phyloP scores from a whole-genome alignment of 2,113 vertebrate species.

The Peromyscus leucopus region DNA sequence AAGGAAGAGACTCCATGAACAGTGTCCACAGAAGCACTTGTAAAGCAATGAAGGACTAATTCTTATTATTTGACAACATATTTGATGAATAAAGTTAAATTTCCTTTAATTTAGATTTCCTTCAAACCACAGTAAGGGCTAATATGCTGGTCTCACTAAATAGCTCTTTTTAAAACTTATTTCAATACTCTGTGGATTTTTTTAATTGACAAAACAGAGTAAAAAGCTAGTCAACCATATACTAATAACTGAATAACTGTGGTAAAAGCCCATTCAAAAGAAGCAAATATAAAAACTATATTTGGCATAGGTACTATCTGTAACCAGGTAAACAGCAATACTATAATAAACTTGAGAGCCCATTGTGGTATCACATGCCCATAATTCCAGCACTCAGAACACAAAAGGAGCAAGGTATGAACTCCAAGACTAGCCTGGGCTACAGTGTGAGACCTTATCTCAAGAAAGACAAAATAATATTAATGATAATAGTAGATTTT shows the following conservation, averaged over 20 bases:
- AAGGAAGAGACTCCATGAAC: conserved; percentile 10
- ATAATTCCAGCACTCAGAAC: not conserved
- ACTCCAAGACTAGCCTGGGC: not conserved
- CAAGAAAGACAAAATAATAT: not conserved
- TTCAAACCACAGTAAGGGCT: not conserved
- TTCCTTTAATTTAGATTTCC: conserved; percentile 12
- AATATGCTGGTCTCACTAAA: not conserved
- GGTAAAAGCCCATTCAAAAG: conserved; percentile 4
- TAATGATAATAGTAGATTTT: not conserved
- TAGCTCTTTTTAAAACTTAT: not conserved
- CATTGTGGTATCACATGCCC: not conserved
- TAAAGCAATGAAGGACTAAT: not conserved
- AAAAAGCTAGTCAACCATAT: not conserved
- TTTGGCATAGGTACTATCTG: not conserved
- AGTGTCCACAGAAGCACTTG: not conserved
- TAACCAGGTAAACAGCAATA: not conserved
- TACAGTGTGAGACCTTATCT: not conserved
- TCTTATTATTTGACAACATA: not conserved
- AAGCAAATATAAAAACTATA: not conserved
- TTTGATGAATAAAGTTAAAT: conserved; percentile 17
- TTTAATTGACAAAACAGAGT: conserved; percentile 17
- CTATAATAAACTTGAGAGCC: not conserved
- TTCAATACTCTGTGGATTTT: not conserved
- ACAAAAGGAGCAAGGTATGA: not conserved
- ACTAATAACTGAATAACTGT: not conserved